Evolutionary conservation across 2,888 invertebrate species (phyloP), one percentile per base, ranked within the genome.

Genomic region (Epinotia bilunana): DNA sequence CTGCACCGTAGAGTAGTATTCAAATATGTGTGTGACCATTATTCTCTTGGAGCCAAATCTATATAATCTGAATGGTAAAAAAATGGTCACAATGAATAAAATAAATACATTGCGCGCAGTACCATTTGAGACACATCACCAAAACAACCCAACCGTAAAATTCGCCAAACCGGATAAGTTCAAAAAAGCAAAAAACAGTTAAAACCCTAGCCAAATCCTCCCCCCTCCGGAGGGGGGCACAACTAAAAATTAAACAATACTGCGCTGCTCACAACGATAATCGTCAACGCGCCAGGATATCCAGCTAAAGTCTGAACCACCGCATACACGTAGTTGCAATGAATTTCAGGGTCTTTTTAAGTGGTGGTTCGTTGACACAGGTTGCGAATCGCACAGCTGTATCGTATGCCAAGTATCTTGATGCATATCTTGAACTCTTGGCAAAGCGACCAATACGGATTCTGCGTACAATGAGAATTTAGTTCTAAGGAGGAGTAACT

Each of bases 181-280:
- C 13, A 39, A 71, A 57, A 73, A 72, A 62, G 20, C 33, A 33
- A 23, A 28, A 62, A 75, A 69, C 61, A 61, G 46, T 58, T 75
- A 71, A 70, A 78, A 76, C 72, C 68, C 64, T 68, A 61, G 72
- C 72, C 71, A 72, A 67, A 60, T 16, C 61, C 55, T 46, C 46
- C 57, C 68, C 46, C 57, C 67, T 28, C 23, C 28, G 12, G 20
- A 46, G 46, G 61, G 57, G 64, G 67, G 78, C 73, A 76, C 71
- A 77, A 78, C 77, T 78, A 78, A 79, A 77, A 79, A 78, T 79
- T 78, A 78, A 79, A 79, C 78, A 78, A 78, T 78, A 78, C 73
- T 53, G n/a, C n/a, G 53, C 53, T n/a, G n/a, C 53, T 53, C 53
- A 53, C 53, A 53, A 53, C 53, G n/a, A 1, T 53, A 4, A 53